Conservation (phyloP, 2,113 vertebrate species). For the Bubo bubo region DNA sequence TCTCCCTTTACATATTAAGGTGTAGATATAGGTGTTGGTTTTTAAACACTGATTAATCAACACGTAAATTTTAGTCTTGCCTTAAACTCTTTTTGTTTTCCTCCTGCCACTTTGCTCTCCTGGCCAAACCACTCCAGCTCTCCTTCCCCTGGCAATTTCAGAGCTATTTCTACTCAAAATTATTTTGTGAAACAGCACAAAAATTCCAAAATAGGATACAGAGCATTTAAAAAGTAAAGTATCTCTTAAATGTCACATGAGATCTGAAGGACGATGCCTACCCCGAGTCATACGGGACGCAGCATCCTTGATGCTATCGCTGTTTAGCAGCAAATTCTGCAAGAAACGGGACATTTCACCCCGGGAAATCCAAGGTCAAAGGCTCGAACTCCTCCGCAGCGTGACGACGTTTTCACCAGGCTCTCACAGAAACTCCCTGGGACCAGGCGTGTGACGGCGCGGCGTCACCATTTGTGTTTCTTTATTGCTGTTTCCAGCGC, state of each 20-base stretch:
- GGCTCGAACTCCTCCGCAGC: background rate
- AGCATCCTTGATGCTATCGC: rapidly evolving
- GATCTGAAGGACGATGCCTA: background rate
- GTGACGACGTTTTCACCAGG: rapidly evolving
- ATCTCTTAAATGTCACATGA: rapidly evolving
- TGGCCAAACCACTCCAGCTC: background rate
- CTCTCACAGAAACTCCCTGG: too few species aligned
- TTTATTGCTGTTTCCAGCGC: background rate
- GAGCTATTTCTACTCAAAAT: background rate
- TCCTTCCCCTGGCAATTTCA: background rate
- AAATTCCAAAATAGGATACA: background rate
- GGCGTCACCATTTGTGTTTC: rapidly evolving
- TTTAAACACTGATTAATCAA: background rate
- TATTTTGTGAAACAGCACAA: background rate
- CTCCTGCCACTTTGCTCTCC: background rate
- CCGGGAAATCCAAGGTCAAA: rapidly evolving
- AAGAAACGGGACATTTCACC: background rate
- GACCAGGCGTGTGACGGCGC: rapidly evolving
- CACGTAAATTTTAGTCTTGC: background rate
- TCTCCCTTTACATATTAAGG: too few species aligned
- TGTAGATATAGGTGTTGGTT: background rate
- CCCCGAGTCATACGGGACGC: rapidly evolving
- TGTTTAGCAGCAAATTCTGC: background rate
- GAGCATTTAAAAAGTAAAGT: background rate
- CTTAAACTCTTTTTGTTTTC: background rate